phyloP scores from a whole-genome alignment of 2,113 vertebrate species.

The Mobula birostris region DNA sequence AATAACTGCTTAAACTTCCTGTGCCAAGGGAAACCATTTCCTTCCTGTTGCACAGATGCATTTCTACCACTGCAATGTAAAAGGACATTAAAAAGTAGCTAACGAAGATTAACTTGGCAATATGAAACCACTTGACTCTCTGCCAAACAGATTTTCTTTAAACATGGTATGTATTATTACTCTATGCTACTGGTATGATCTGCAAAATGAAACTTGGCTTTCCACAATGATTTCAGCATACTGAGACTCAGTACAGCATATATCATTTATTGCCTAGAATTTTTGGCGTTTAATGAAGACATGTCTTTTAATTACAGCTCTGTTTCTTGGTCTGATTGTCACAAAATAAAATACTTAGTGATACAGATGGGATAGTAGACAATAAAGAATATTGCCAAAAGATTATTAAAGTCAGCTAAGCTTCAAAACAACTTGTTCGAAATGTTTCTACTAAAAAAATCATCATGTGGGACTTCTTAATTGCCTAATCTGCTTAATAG shows the following conservation, averaged over 20 bases:
- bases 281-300: neutral
- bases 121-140: neutral
- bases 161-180: neutral
- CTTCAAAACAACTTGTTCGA: constrained; percentile 8
- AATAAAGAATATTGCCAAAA: constrained; percentile 22
- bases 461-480: constrained; percentile 31
- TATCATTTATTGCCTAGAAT: neutral
- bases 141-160: neutral
- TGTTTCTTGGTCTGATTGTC: neutral
- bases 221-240: neutral
- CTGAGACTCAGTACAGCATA: no score
- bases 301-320: neutral
- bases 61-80: neutral
- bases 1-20: neutral
- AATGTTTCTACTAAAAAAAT: constrained; percentile 26
- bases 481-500: constrained; percentile 33
- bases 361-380: neutral
- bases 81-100: constrained; percentile 7
- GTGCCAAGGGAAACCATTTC: constrained; percentile 7
- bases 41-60: constrained; percentile 4
- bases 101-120: neutral
- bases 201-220: neutral
- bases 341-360: neutral
- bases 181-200: neutral
- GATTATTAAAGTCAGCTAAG: constrained; percentile 17